Base-by-base conservation (phyloP, 2,113 vertebrate genomes). In the Misgurnus mizolepis region DNA sequence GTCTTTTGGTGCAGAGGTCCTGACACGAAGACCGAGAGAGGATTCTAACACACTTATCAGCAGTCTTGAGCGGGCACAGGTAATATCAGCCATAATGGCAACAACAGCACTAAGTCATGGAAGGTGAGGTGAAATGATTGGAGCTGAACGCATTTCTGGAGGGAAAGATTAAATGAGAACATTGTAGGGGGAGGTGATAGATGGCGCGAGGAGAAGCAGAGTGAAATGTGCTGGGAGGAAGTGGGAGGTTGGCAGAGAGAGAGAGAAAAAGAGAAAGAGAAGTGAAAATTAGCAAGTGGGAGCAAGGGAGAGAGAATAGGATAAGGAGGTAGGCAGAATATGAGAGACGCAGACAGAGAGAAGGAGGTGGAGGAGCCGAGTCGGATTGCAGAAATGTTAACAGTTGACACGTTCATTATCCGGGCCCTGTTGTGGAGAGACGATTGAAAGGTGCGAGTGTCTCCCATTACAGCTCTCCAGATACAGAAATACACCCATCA, bases 91-190 rank as follows among this genome's bases (percentile, higher is more conserved):
- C 70, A 78, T 67, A 82, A 84, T 89, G 89, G 87, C 43, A 85
- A 87, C 89, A 88, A 78, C 66, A 76, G 72, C 58, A 76, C 76
- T 65, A 67, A 67, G 83, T 87, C 84, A 88, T 90, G 86, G 83
- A 87, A 89, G 17, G 47, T 85, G 81, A 88, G 87, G 84, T 79
- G 80, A 85, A 87, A 90, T 88, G 89, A 89, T 89, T 64, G 40
- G 88, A 88, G 87, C 86, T 90, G 91, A 90, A 92, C 89, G 86
- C 85, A 89, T 92, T 91, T 93, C 91, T 90, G 90, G 89, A 90
- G 90, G 90, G 88, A 87, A 90, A 91, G 90, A 93, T 92, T 91
- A 92, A 92, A 92, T 90, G 90, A 91, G 90, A 93, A 89, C 90
- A 91, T 89, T 91, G 91, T 88, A 91, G 91, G 62, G 92, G 89